These are phyloP conservation scores for Lasioglossum calceatum DNA, from an alignment of 2,888 invertebrate genomes.

Conservation along the genomic window DNA sequence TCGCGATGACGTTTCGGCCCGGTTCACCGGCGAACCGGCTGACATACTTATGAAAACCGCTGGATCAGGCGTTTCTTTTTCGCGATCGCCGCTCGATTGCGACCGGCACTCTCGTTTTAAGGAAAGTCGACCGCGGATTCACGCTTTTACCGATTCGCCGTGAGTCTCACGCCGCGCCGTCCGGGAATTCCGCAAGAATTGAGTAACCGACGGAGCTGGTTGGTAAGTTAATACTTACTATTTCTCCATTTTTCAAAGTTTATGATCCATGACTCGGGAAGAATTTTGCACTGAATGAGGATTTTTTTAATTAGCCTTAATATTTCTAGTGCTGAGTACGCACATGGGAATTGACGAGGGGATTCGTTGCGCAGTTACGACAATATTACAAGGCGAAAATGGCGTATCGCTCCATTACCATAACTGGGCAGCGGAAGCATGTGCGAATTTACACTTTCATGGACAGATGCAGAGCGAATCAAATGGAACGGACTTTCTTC, in stretches of 20 bases:
- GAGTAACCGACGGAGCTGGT: not conserved
- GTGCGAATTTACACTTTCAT: not conserved
- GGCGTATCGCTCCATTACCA: not conserved
- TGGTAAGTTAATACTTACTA: not conserved
- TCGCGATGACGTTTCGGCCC: conserved; percentile 36
- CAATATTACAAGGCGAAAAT: not conserved
- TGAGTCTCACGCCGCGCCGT: not conserved
- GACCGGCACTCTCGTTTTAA: conserved; percentile 18
- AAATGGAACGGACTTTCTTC: not conserved
- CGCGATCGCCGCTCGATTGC: conserved; percentile 19
- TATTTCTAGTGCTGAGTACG: not conserved
- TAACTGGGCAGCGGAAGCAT: not conserved
- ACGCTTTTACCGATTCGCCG: conserved; percentile 32
- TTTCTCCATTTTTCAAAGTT: not conserved
- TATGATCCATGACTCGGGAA: not conserved
- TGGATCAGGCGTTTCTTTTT: conserved; percentile 52
- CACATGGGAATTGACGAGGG: not conserved
- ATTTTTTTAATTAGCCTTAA: not conserved
- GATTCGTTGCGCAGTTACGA: not conserved
- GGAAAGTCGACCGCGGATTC: conserved; percentile 37
- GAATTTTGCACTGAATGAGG: not conserved
- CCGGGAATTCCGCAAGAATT: not conserved
- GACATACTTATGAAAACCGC: conserved; percentile 62
- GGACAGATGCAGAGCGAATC: not conserved
- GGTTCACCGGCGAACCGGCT: conserved; percentile 34